Percentiles rank a stretch among this genome's conserved stretches.
Evolutionary conservation across 1,140 invertebrate genomes (phyloP).

Genomic region (Solen grandis): DNA sequence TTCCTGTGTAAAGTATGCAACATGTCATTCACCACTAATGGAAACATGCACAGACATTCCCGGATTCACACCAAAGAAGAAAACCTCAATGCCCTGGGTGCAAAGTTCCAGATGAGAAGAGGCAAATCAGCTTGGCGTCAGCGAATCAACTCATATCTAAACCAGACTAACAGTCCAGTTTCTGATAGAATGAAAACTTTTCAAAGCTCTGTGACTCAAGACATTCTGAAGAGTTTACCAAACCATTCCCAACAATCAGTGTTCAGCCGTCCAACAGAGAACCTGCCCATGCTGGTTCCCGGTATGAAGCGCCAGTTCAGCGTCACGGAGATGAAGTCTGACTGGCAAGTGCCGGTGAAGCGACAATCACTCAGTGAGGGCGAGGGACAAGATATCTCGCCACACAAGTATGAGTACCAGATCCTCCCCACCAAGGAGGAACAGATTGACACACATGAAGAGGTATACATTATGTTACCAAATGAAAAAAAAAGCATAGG

Average conservation of each 20-base stretch:
- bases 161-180: conserved; percentile 5
- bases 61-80: conserved; percentile 84
- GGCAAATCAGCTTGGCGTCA: conserved; percentile 52
- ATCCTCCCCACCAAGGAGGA: not conserved
- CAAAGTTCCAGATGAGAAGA: conserved; percentile 37
- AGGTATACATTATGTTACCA: not conserved
- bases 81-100: conserved; percentile 57
- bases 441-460: conserved; percentile 1
- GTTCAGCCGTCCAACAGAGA: conserved; percentile 27
- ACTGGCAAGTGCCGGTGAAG: conserved; percentile 49
- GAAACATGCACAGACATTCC: conserved; percentile 93
- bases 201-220: conserved; percentile 21
- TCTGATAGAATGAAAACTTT: conserved; percentile 26
- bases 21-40: conserved; percentile 92
- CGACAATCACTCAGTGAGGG: conserved; percentile 36
- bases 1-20: conserved; percentile 88
- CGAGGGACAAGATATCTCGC: not conserved
- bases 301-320: conserved; percentile 47
- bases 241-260: conserved; percentile 50
- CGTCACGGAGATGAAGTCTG: conserved; percentile 16
- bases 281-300: conserved; percentile 8
- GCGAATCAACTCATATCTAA: conserved; percentile 14
- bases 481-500: too few relatives aligned
- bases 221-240: conserved; percentile 48
- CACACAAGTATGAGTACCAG: not conserved